phyloP scores from a whole-genome alignment of 2,888 invertebrate genomes.

The Sphecodes monilicornis region DNA sequence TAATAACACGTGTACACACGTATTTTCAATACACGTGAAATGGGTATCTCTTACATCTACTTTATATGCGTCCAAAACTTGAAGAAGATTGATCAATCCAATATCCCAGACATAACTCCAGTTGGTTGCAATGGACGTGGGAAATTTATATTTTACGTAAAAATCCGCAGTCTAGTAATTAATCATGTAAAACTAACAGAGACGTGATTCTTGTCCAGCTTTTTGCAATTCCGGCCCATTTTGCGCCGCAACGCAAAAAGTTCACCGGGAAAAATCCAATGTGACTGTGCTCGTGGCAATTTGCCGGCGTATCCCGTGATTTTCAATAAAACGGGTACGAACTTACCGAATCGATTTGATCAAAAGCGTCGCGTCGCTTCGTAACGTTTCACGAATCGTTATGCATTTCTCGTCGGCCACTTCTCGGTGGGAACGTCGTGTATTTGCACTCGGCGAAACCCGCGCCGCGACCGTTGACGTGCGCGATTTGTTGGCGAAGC shows the following conservation, averaged over 20 bases:
- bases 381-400: background rate
- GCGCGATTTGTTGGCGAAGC: constrained; percentile 29
- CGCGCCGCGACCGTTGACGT: background rate
- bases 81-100: too few relatives aligned
- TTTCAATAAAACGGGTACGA: background rate
- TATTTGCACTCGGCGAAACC: background rate
- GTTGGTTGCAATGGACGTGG: background rate
- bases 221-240: background rate
- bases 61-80: too few relatives aligned
- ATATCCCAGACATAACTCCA: too few relatives aligned
- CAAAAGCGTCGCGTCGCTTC: background rate
- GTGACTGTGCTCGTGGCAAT: background rate
- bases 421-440: background rate
- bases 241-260: background rate
- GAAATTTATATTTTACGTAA: background rate
- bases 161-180: background rate
- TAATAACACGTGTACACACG: too few relatives aligned
- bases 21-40: too few relatives aligned
- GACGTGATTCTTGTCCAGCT: background rate
- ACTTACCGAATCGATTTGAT: background rate
- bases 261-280: background rate
- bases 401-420: background rate
- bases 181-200: background rate
- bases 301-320: background rate
- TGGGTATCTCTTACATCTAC: too few relatives aligned